Percentiles rank a stretch among this genome's conserved stretches.
Evolutionary conservation across 2,113 vertebrate genomes (phyloP).

Genomic region (Pseudorectes ferrugineus): DNA sequence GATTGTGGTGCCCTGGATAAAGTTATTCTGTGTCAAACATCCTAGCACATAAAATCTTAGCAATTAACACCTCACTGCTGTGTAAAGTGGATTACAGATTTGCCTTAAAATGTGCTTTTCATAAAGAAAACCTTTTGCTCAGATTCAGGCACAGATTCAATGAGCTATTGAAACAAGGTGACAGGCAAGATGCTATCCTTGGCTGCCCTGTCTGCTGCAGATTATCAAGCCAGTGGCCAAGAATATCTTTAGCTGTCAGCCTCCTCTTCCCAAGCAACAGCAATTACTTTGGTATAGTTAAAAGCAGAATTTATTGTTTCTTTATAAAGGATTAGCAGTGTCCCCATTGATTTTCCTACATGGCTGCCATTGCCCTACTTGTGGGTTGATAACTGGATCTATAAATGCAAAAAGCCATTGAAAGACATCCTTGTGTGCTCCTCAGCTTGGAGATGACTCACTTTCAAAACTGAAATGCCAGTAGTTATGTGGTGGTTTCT

Average conservation of each 20-base stretch:
- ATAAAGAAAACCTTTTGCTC: not conserved
- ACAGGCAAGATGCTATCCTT: not conserved
- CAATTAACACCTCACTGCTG: not conserved
- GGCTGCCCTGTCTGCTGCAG: not conserved
- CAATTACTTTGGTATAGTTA: not conserved
- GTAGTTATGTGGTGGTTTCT: not conserved
- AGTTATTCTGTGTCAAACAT: not conserved
- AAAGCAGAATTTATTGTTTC: not conserved
- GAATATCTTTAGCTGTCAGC: not conserved
- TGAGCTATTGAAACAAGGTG: not conserved
- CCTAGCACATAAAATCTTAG: not conserved
- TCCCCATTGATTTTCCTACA: not conserved
- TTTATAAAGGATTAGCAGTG: not conserved
- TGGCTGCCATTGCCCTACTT: not conserved
- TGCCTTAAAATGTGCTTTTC: not conserved
- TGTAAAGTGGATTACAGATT: not conserved
- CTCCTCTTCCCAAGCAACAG: not conserved
- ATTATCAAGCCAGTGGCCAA: not conserved
- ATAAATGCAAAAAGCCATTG: not conserved
- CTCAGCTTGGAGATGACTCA: slow-evolving; percentile 1
- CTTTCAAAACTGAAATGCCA: not conserved
- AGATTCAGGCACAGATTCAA: not conserved
- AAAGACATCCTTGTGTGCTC: not conserved
- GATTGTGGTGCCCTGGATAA: not conserved
- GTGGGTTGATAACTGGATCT: not conserved